Base-by-base conservation (phyloP, 2,113 vertebrate genomes). In the Chloropsis cyanopogon region DNA sequence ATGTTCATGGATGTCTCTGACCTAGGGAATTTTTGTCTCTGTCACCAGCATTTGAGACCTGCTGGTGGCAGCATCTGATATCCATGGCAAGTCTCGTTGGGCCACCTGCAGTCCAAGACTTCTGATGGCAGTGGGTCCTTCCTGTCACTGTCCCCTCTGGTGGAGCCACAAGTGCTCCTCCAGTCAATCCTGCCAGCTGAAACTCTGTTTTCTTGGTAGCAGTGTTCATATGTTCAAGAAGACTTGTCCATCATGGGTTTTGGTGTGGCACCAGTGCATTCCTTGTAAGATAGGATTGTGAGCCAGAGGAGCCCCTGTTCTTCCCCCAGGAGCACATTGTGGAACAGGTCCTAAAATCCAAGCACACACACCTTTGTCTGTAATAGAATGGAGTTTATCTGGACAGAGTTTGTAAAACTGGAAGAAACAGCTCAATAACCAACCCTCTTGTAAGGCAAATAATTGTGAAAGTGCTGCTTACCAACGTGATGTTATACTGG, bases 141-240 rank as follows among this genome's bases (percentile, higher is more conserved):
- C 59, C 24, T 84, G 39, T 35, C 42, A 57, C 44, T 3, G 2
- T n/a, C n/a, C 13, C 2, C 8, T 63, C 35, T 69, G 1, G 0
- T 7, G 6, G 42, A 39, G 35, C 37, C 53, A 3, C 19, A n/a
- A 33, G 69, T n/a, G 19, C 41, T 59, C 33, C 12, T 70, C 39
- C 35, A 46, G 42, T 10, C 17, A 19, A 4, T 10, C 47, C 59
- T 49, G 31, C 11, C 18, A 9, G 44, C 19, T 56, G 15, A 33
- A 44, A 18, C 22, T 35, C 18, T 3, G 1, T 0, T 3, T 33
- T 82, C 21, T 24, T 54, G 47, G 53, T 19, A 68, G 22, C 19
- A 35, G 14, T 17, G 11, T 22, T 85, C 13, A 1, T 60, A 23
- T 65, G 10, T 70, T 82, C 1, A 12, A 54, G 23, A 63, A 44